Evolutionary conservation across 1,140 invertebrate genomes (phyloP).

Genomic region (Mercenaria mercenaria): DNA sequence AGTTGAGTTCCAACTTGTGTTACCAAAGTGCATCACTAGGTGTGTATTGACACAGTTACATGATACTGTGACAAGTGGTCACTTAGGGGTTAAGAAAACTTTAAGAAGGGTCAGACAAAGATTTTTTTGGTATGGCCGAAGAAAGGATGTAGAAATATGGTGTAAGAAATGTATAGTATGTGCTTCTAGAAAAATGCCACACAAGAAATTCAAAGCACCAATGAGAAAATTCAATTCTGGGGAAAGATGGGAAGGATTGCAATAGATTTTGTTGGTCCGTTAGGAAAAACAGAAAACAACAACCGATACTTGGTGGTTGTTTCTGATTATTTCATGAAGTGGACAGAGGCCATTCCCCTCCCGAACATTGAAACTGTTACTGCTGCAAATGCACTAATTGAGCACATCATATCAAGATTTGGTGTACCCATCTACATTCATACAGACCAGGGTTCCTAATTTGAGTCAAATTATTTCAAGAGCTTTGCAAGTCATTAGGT

Average conservation of each 20-base stretch:
- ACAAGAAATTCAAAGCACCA: neutral
- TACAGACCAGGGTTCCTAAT: neutral
- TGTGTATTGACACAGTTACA: too few relatives aligned
- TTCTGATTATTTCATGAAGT: neutral
- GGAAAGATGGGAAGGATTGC: neutral
- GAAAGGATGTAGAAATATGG: neutral
- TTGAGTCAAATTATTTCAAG: neutral
- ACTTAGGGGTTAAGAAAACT: conserved; percentile 11
- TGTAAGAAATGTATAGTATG: conserved; percentile 1
- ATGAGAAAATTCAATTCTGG: neutral
- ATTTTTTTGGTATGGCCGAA: neutral
- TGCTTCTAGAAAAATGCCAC: neutral
- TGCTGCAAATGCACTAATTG: neutral
- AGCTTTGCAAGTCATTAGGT: neutral
- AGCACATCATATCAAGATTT: neutral
- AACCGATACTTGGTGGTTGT: neutral
- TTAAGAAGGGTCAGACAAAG: neutral
- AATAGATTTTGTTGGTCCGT: neutral
- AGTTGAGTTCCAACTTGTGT: too few relatives aligned
- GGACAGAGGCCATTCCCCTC: neutral
- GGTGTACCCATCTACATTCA: neutral
- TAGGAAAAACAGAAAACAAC: neutral
- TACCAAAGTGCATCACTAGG: too few relatives aligned
- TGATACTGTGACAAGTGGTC: too few relatives aligned
- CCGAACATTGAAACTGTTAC: neutral